Conservation (phyloP, 1,140 invertebrate genomes). For the Hypothenemus hampei region DNA sequence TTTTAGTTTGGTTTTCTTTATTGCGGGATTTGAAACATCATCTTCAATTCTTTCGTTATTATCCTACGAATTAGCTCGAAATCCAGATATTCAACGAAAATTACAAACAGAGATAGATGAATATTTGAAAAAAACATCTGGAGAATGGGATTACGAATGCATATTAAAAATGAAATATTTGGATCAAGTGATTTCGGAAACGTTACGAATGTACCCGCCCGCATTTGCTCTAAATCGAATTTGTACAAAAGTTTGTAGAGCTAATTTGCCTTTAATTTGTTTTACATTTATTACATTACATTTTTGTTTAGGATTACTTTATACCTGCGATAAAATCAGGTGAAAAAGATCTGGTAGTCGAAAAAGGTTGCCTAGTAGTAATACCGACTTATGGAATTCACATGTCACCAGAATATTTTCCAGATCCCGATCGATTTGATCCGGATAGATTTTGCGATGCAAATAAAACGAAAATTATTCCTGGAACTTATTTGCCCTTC, state of each 20-base stretch:
- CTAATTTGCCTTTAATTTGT: no score
- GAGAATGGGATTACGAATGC: conserved; percentile 33
- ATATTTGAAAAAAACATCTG: conserved; percentile 16
- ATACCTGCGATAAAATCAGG: no score
- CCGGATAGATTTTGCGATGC: conserved; percentile 47
- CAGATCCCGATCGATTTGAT: conserved; percentile 48
- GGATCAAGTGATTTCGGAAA: conserved; percentile 44
- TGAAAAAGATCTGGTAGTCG: no score
- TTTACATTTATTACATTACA: no score
- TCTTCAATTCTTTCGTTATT: conserved; percentile 39
- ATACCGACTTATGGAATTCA: conserved; percentile 57
- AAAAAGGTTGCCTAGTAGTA: no score
- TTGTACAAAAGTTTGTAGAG: conserved; percentile 49
- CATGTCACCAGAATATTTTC: conserved; percentile 43
- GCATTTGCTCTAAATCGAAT: conserved; percentile 47
- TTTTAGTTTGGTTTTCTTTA: conserved; percentile 55
- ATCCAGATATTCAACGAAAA: conserved; percentile 50
- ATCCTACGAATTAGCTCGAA: conserved; percentile 48
- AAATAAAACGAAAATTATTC: conserved; percentile 39
- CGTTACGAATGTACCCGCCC: conserved; percentile 54
- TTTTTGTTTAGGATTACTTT: no score
- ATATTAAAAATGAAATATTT: conserved; percentile 36
- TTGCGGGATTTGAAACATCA: conserved; percentile 60
- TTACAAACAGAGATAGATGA: conserved; percentile 41
- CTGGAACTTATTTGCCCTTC: conserved; percentile 50